Conservation (phyloP, 2,888 invertebrate species). For the Xanthorhoe designata region DNA sequence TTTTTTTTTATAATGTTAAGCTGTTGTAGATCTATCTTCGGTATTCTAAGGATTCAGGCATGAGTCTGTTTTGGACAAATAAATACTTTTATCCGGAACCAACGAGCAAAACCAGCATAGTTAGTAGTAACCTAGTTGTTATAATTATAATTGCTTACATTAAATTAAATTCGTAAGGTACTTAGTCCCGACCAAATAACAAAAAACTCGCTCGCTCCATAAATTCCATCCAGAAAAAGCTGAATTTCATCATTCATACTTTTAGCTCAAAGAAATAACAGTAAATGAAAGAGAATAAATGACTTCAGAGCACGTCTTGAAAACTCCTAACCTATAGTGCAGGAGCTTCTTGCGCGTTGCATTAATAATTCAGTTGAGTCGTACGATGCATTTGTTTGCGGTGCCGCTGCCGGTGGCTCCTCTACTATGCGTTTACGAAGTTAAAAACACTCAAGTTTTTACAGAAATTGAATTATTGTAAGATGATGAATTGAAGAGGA, state of each 20-base stretch:
- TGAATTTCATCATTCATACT: conserved; percentile 12
- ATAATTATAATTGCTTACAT: no score
- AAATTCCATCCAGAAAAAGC: conserved; percentile 9
- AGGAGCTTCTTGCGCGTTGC: conserved; percentile 52
- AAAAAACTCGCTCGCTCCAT: neutral
- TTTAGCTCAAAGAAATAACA: conserved; percentile 27
- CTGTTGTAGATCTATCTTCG: no score
- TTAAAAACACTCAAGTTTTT: neutral
- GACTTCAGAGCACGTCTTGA: conserved; percentile 30
- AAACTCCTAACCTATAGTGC: conserved; percentile 36
- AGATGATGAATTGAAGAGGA: no score
- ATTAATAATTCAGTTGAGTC: conserved; percentile 70
- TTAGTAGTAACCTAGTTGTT: no score
- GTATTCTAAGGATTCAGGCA: no score
- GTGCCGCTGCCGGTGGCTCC: conserved; percentile 43
- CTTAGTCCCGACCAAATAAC: neutral
- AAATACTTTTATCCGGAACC: no score
- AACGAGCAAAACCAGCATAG: no score
- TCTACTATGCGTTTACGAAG: conserved; percentile 30
- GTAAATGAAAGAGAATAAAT: conserved; percentile 39
- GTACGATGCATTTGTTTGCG: conserved; percentile 66
- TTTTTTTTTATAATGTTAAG: no score
- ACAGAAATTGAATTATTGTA: neutral
- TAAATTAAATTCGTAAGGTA: neutral
- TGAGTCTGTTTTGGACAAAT: no score